Base-by-base conservation (phyloP, 2,113 vertebrate species). In the Condylura cristata region DNA sequence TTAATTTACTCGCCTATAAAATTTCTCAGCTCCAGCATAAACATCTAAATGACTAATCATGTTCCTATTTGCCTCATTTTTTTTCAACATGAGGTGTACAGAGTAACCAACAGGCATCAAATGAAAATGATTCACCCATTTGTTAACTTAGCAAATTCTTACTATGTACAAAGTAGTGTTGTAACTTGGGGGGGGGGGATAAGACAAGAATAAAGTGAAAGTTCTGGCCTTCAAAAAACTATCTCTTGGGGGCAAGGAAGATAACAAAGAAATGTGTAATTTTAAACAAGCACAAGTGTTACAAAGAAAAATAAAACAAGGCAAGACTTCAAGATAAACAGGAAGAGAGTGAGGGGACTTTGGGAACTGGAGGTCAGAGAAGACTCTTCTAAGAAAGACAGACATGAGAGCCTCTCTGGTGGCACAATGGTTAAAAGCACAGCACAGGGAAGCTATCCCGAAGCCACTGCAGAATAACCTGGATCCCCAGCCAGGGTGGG, bases 41-140 rank as follows among this genome's bases (percentile, higher is more conserved):
- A 86, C 44, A 94, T 48, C 60, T 72, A 76, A 82, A 83, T 81
- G 72, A 89, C n/a, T 58, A 75, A 66, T 86, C 86, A 72, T 68
- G 81, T 78, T 90, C 32, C 56, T 60, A 48, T 51, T 75, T 83
- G 72, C 14, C 61, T n/a, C 46, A 34, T 79, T 28, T 82, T 92
- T 46, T 95, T 86, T 92, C 41, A 92, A 63, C 34, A 76, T 24
- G 71, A 87, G 12, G 16, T 76, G 30, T 86, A 32, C 66, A 79
- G 44, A 93, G 84, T 51, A 90, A 53, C 34, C 41, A 86, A 61
- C 2, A 68, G 2, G 48, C 41, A 18, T 24, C 26, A 61, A 46
- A n/a, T 37, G 76, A 88, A 89, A 79, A 30, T 51, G 53, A 78
- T 34, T 85, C 34, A 24, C 26, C n/a, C 30, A 60, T 61, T 56